Evolutionary conservation across 1,140 invertebrate genomes (phyloP), one percentile per base, ranked within the genome.

Genomic region (Hyles vespertilio): DNA sequence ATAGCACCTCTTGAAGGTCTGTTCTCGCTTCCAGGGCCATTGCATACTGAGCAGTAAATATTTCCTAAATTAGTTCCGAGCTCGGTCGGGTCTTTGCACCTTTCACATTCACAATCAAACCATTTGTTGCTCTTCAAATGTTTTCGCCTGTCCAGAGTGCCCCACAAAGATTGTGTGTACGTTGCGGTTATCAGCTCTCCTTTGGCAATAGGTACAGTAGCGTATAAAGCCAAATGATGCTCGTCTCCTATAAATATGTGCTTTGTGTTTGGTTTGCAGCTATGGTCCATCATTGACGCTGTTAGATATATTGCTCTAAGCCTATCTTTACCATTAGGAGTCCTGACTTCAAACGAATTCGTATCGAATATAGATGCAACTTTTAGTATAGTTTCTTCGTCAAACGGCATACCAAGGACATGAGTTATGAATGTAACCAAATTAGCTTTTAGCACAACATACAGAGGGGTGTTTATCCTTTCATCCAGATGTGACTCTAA

Each of bases 311-410:
- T 77, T n/a, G 90, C 93, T 43, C 92, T 81, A 32, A 91, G 77
- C 58, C 89, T 90, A 11, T 81, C 85, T 3, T 78, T 61, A 7
- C 84, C 81, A 56, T 87, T 70, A 9, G 76, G 71, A 43, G 89
- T 89, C 51, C 90, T 79, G 1, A 93, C 81, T 66, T 93, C 92
- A 64, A 92, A 94, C 10, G 92, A 84, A 67, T 95, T 94, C 2
- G 92, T 93, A 63, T 94, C 92, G 58, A 94, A 89, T 58, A 93
- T 92, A 3, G 91, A 93, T 43, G 92, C 92, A 4, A 93, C 87
- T 69, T 91, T 91, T 9, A 94, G 79, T 36, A 94, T 92, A 3
- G 92, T 91, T 67, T 92, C 80, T 62, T 91, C 91, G 40, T 89
- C 83, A 72, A 90, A 90, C 2, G 79, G 74, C 44, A 93, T 54